Conservation (phyloP, 2,113 vertebrate species). For the Vimba vimba region DNA sequence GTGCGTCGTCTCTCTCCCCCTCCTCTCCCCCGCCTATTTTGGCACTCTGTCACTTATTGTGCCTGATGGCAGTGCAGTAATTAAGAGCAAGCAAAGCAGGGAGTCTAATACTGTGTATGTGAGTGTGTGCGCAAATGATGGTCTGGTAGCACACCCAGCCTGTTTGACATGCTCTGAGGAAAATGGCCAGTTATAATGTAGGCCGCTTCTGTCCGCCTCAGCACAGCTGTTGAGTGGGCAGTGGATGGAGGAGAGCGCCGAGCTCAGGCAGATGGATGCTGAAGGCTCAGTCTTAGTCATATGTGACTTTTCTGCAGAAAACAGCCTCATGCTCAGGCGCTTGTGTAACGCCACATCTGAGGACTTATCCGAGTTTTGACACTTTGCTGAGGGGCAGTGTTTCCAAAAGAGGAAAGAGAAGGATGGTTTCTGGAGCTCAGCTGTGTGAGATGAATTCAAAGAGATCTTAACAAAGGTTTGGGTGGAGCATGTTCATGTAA, state of each 20-base stretch:
- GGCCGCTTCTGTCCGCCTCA: constrained; percentile 31
- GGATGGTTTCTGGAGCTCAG: constrained; percentile 19
- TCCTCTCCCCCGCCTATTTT: constrained; percentile 29
- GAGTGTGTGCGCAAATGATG: constrained; percentile 15
- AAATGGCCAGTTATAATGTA: constrained; percentile 30
- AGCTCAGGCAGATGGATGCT: constrained; percentile 57
- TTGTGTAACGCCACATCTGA: constrained; percentile 55
- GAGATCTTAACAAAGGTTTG: constrained; percentile 11
- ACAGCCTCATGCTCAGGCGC: constrained; percentile 42
- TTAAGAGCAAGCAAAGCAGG: constrained; percentile 34
- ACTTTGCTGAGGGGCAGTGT: constrained; percentile 17
- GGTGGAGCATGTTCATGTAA: constrained; percentile 6
- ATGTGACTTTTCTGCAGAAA: constrained; percentile 56
- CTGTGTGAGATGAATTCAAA: constrained; percentile 7
- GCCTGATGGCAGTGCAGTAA: constrained; percentile 28
- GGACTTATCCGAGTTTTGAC: constrained; percentile 44
- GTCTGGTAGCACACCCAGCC: constrained; percentile 9
- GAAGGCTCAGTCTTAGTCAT: constrained; percentile 58
- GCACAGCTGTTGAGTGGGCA: constrained; percentile 60
- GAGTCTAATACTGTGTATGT: constrained; percentile 19
- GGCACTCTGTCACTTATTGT: constrained; percentile 21
- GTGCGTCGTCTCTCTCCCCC: not conserved
- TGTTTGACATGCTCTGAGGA: not conserved
- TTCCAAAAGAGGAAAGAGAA: constrained; percentile 7
- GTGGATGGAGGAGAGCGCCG: constrained; percentile 49